These are phyloP conservation scores for Trematomus bernacchii DNA, from an alignment of 2,797 vertebrate species.

Conservation along the genomic window DNA sequence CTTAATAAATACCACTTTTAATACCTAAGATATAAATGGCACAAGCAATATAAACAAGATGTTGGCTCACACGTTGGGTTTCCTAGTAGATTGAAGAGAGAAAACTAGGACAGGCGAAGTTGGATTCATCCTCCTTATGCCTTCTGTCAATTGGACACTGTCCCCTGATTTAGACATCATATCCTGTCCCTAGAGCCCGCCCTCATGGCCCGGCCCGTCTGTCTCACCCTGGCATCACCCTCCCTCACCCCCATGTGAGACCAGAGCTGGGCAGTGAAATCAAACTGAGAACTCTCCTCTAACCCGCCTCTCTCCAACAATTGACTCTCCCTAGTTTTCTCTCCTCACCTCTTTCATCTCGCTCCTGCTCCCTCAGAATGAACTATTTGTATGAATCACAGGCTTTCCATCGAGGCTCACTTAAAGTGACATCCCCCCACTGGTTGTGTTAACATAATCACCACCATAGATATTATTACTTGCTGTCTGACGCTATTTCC, in stretches of 20 bases:
- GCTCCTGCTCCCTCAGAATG: constrained; percentile 18
- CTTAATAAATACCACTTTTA: constrained; percentile 47
- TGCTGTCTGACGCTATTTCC: constrained; percentile 22
- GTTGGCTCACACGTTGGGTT: constrained; percentile 41
- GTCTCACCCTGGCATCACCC: constrained; percentile 63
- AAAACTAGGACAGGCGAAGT: constrained; percentile 73
- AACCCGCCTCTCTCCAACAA: background rate
- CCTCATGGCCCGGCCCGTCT: constrained; percentile 42
- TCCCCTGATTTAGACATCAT: constrained; percentile 74
- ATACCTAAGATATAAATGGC: constrained; percentile 60
- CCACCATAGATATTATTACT: constrained; percentile 33
- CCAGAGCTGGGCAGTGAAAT: constrained; percentile 25
- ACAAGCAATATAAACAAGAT: constrained; percentile 69
- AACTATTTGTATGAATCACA: constrained; percentile 51
- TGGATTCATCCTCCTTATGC: constrained; percentile 70
- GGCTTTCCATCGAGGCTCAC: constrained; percentile 25
- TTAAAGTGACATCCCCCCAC: constrained; percentile 18
- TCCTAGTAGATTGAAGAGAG: constrained; percentile 54
- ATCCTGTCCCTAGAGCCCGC: constrained; percentile 66
- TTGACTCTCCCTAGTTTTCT: constrained; percentile 17
- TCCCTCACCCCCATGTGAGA: constrained; percentile 21
- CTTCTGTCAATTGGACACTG: constrained; percentile 70
- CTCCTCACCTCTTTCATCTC: constrained; percentile 33
- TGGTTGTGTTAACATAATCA: constrained; percentile 45
- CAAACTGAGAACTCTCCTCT: constrained; percentile 39